phyloP scores from a whole-genome alignment of 2,888 invertebrate species.

The Lepidochitona cinerea region DNA sequence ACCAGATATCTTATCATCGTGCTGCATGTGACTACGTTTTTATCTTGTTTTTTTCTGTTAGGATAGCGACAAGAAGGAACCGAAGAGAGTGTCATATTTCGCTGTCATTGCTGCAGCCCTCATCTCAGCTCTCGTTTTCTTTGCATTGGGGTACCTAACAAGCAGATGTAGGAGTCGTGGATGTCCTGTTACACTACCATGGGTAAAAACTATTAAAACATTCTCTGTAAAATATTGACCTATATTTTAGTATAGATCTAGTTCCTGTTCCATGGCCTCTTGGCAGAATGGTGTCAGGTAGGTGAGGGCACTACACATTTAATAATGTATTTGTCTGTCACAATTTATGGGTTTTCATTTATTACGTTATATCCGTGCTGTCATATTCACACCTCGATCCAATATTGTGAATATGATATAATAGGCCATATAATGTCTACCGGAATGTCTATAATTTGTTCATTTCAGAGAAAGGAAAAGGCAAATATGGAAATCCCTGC shows the following conservation, averaged over 20 bases:
- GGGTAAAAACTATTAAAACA: conserved; percentile 46
- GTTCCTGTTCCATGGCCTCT: too few relatives aligned
- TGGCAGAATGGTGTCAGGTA: too few relatives aligned
- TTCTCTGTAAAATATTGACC: too few relatives aligned
- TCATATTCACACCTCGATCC: too few relatives aligned
- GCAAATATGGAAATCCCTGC: neutral
- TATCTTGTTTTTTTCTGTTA: neutral
- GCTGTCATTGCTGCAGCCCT: conserved; percentile 50
- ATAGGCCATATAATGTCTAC: too few relatives aligned
- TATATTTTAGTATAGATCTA: too few relatives aligned
- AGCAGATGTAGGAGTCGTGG: conserved; percentile 42
- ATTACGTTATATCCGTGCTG: too few relatives aligned
- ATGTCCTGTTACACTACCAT: conserved; percentile 42
- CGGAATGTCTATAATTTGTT: too few relatives aligned
- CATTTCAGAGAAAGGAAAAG: neutral
- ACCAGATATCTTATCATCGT: neutral
- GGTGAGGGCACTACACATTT: too few relatives aligned
- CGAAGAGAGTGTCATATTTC: conserved; percentile 28
- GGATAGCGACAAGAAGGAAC: neutral
- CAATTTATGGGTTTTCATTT: too few relatives aligned
- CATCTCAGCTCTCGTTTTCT: conserved; percentile 50
- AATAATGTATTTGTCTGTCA: too few relatives aligned
- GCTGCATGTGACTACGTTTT: neutral
- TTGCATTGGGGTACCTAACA: conserved; percentile 47
- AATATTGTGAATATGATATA: too few relatives aligned